Conservation (phyloP, 2,113 vertebrate genomes). For the Dendropsophus ebraccatus region DNA sequence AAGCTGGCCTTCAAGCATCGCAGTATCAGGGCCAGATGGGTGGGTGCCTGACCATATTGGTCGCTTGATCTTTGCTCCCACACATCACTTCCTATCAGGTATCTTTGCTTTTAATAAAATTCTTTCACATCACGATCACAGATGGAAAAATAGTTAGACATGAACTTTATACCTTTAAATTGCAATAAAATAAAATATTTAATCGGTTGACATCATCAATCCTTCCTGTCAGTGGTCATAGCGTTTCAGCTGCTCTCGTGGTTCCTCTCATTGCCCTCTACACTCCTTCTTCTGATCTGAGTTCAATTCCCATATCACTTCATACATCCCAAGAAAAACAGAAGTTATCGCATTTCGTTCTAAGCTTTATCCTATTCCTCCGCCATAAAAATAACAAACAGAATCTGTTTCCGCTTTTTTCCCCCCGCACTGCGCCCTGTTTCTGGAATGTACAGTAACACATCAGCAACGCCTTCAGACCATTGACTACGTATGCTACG, state of each 20-base stretch:
- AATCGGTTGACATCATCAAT: not conserved
- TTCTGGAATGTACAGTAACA: slow-evolving; percentile 17
- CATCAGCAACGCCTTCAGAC: not conserved
- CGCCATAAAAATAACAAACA: slow-evolving; percentile 16
- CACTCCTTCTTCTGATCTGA: not conserved
- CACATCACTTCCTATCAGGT: not conserved
- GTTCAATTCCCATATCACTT: slow-evolving; percentile 28
- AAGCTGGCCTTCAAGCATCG: no score
- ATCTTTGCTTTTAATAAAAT: not conserved
- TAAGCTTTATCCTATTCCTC: not conserved
- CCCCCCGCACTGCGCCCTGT: not conserved
- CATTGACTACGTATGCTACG: not conserved
- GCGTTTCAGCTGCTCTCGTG: not conserved
- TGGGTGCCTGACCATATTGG: not conserved
- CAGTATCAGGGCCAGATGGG: no score
- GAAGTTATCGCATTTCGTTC: slow-evolving; percentile 12
- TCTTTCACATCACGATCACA: not conserved
- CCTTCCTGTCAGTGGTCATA: not conserved
- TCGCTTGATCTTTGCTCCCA: not conserved
- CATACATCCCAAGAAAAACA: slow-evolving; percentile 17
- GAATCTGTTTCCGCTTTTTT: not conserved
- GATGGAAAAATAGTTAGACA: not conserved
- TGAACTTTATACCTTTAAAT: not conserved
- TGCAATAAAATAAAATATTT: slow-evolving; percentile 7
- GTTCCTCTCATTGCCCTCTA: not conserved